A percentile compares a stretch with the other conserved stretches of the same genome.
These are phyloP conservation scores for Gymnogyps californianus DNA, from an alignment of 2,113 vertebrate genomes.

Conservation along the genomic window DNA sequence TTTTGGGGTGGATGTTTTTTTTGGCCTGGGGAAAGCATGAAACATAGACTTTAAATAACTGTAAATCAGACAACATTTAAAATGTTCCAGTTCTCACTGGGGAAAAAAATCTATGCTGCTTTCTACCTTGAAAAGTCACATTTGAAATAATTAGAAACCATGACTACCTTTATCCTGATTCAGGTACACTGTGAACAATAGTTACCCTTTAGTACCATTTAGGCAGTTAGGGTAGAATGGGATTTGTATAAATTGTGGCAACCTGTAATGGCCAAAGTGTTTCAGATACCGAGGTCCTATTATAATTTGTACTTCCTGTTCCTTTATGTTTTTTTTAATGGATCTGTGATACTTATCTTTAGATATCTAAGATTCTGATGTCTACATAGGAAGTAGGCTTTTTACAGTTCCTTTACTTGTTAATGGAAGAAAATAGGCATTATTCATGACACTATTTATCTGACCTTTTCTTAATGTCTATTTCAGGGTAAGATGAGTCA, in stretches of 20 bases:
- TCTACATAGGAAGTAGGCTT: neutral
- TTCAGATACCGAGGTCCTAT: neutral
- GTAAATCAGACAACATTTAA: neutral
- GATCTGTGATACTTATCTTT: neutral
- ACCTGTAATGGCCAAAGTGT: neutral
- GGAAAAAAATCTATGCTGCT: neutral
- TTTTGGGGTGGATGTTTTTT: neutral
- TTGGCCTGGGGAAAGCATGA: neutral
- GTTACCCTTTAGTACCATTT: neutral
- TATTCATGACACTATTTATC: neutral
- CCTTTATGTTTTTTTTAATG: neutral
- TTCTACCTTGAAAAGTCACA: neutral
- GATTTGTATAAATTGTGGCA: neutral
- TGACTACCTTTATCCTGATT: neutral
- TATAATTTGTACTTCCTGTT: neutral
- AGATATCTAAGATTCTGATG: neutral
- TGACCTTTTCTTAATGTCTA: neutral
- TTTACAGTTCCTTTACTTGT: neutral
- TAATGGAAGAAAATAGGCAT: neutral
- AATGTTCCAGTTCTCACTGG: neutral
- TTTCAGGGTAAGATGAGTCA: neutral
- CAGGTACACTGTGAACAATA: neutral
- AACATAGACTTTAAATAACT: neutral
- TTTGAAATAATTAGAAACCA: neutral
- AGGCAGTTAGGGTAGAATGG: neutral